These are phyloP conservation scores for Muraenolepis orangiensis DNA, from an alignment of 2,797 vertebrate genomes.

Conservation along the genomic window DNA sequence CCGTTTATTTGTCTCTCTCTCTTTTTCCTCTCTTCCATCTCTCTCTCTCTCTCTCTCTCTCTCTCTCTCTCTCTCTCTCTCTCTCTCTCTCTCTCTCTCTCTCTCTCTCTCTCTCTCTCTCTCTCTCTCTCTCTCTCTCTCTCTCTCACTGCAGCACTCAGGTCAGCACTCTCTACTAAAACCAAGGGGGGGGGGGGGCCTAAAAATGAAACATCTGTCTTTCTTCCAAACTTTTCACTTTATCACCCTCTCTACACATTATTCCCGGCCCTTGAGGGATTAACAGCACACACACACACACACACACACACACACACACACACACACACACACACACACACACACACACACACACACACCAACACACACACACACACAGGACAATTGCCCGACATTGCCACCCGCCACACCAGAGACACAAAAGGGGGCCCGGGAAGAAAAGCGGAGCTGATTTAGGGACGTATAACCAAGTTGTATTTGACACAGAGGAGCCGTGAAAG, in stretches of 20 bases:
- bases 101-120: neutral
- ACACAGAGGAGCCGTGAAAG: too few species aligned
- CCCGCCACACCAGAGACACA: too few species aligned
- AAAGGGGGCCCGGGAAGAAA: neutral
- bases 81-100: too few species aligned
- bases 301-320: neutral
- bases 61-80: too few species aligned
- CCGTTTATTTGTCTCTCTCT: too few species aligned
- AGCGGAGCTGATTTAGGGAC: neutral
- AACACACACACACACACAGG: too few species aligned
- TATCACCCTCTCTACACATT: neutral
- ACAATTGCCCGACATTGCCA: too few species aligned
- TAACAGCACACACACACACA: neutral
- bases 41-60: too few species aligned
- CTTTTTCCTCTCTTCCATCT: too few species aligned
- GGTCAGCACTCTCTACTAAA: neutral
- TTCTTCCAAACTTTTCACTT: neutral
- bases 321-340: neutral
- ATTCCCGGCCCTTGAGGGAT: neutral
- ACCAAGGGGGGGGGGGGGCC: neutral
- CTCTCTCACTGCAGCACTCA: neutral
- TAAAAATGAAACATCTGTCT: neutral
- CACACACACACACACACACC: neutral
- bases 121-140: neutral
- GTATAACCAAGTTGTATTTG: too few species aligned